These are phyloP conservation scores for Phasia obesa DNA, from an alignment of 2,888 invertebrate genomes.

Conservation along the genomic window DNA sequence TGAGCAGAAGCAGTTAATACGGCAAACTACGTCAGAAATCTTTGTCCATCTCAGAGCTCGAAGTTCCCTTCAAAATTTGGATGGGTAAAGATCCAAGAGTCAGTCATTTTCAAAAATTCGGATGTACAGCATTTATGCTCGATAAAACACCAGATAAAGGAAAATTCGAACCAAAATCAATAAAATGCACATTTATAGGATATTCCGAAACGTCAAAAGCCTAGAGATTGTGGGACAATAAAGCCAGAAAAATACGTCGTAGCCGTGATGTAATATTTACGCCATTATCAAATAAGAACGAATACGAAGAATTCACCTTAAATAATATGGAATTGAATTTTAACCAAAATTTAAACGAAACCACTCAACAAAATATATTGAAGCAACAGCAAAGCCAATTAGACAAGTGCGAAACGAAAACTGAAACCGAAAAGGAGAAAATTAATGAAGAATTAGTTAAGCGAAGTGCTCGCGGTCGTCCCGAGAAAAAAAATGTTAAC, in stretches of 20 bases:
- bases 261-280: constrained; percentile 45
- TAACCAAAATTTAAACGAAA: too few relatives aligned
- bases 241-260: constrained; percentile 22
- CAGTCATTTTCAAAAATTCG: constrained; percentile 60
- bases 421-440: too few relatives aligned
- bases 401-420: too few relatives aligned
- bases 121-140: constrained; percentile 42
- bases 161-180: constrained; percentile 58
- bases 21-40: constrained; percentile 74
- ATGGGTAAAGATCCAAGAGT: constrained; percentile 57
- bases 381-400: too few relatives aligned
- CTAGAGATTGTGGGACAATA: constrained; percentile 43
- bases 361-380: too few relatives aligned
- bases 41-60: constrained; percentile 62
- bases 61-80: constrained; percentile 60
- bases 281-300: neutral
- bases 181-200: constrained; percentile 42
- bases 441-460: too few relatives aligned
- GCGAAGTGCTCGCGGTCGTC: too few relatives aligned
- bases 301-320: neutral
- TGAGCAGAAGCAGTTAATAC: constrained; percentile 76
- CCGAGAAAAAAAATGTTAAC: too few relatives aligned
- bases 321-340: too few relatives aligned
- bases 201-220: constrained; percentile 18
- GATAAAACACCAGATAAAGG: constrained; percentile 51